Base-by-base conservation (phyloP, 1,140 invertebrate genomes). In the Wiebesia pumilae region DNA sequence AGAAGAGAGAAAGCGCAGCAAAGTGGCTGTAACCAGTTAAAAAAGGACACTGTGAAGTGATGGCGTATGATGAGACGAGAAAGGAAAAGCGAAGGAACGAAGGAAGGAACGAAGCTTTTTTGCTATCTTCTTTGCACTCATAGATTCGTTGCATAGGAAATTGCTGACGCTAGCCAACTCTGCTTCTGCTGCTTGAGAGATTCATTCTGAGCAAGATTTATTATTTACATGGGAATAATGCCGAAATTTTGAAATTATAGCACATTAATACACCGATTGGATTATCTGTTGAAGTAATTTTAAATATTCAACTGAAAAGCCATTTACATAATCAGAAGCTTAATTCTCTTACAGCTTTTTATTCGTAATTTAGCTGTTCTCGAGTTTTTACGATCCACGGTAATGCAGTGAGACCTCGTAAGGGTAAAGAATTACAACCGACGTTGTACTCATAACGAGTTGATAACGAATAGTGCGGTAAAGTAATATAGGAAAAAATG, bases 181-280 rank as follows among this genome's bases (percentile, higher is more conserved):
- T 69, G 12, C 9, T 69, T 14, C 12, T 33, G 19, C 51, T 33
- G 4, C 19, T 24, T 24, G 10, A n/a, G 21, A 35, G n/a, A 78
- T 6, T 9, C 33, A 33, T n/a, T 40, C 35, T 21, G n/a, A 51
- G 54, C 27, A 54, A 81, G 86, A 87, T 87, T 84, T 84, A 87
- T 87, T 87, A 87, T 87, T 84, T 87, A 87, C 47, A 62, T 67
- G 27, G 6, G 30, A 78, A 87, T 81, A 84, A 84, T 84, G 82
- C 69, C 71, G 43, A 65, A 81, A 77, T 87, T 84, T 43, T 21
- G 30, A 67, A 87, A 87, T 84, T 87, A 81, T 87, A 75, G 84
- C 69, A 78, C 77, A 81, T 87, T 87, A 81, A 84, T 84, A 75
- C 40, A 33, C 40, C 40, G 16, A 0, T 16, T 38, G 30, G 30